These are phyloP conservation scores for Mellilla xanthometata DNA, from an alignment of 2,888 invertebrate species.

Conservation along the genomic window DNA sequence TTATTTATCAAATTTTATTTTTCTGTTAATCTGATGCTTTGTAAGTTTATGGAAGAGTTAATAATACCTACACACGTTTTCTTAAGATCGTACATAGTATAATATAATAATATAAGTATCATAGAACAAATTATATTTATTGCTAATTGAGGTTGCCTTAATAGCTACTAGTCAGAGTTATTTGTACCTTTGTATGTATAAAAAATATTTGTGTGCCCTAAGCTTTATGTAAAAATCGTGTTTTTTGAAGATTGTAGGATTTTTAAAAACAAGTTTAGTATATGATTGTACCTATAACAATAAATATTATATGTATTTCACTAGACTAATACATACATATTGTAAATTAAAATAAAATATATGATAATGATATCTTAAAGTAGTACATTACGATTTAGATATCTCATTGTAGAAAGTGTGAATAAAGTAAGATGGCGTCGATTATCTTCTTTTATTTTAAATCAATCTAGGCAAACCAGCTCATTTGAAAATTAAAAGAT, in stretches of 20 bases:
- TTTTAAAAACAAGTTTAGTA: background rate
- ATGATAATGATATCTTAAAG: no score
- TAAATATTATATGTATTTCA: no score
- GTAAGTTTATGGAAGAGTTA: no score
- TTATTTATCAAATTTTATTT: no score
- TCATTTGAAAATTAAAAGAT: no score
- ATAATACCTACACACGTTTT: conserved; percentile 2
- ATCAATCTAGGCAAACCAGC: no score
- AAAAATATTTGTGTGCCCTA: conserved; percentile 17
- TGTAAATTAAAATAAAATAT: no score
- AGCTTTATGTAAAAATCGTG: conserved; percentile 6
- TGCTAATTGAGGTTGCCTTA: conserved; percentile 55
- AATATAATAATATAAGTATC: conserved; percentile 25
- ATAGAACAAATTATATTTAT: conserved; percentile 17
- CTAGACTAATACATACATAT: no score
- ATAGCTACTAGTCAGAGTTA: conserved; percentile 59
- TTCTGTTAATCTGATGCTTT: no score
- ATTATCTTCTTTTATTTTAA: no score
- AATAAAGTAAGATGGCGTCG: background rate
- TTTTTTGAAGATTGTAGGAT: background rate
- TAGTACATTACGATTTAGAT: background rate
- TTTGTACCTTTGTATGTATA: conserved; percentile 21
- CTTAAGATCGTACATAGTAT: conserved; percentile 3
- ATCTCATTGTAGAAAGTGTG: conserved; percentile 1
- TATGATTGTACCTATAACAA: no score